Evolutionary conservation across 2,888 invertebrate species (phyloP).

Genomic region (Pandemis corylana): DNA sequence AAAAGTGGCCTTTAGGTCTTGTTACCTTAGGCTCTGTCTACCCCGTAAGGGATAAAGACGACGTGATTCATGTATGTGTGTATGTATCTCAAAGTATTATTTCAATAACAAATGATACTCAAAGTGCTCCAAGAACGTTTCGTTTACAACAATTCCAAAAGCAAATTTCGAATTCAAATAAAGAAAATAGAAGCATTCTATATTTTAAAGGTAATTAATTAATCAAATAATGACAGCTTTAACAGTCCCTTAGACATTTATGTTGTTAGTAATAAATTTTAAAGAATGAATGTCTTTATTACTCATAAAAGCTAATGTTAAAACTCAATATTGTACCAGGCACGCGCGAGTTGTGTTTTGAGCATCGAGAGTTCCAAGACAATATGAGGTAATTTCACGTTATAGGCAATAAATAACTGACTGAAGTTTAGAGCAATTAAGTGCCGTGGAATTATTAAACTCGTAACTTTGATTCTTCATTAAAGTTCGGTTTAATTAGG

Average conservation of each 20-base stretch:
- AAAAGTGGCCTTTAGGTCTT: no score
- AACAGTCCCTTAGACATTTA: not conserved
- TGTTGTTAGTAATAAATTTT: not conserved
- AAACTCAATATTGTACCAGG: conserved; percentile 2
- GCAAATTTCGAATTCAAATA: no score
- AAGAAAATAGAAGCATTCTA: no score
- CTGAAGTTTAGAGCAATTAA: not conserved
- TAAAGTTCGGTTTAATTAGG: not conserved
- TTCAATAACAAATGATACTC: not conserved
- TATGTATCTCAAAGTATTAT: not conserved
- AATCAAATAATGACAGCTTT: not conserved
- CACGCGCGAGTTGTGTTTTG: not conserved
- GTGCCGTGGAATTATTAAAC: not conserved
- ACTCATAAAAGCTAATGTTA: not conserved
- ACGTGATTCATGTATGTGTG: no score
- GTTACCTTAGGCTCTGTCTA: no score
- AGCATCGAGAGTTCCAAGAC: not conserved
- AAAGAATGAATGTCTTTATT: conserved; percentile 1
- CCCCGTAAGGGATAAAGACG: no score
- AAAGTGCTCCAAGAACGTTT: no score
- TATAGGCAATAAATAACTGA: not conserved
- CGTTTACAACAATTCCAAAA: no score
- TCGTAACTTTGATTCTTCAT: not conserved
- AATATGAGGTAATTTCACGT: not conserved
- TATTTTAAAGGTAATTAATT: no score